Evolutionary conservation across 2,797 vertebrate species (phyloP), one percentile per base, ranked within the genome.

Genomic region (Premnoplex brunnescens): DNA sequence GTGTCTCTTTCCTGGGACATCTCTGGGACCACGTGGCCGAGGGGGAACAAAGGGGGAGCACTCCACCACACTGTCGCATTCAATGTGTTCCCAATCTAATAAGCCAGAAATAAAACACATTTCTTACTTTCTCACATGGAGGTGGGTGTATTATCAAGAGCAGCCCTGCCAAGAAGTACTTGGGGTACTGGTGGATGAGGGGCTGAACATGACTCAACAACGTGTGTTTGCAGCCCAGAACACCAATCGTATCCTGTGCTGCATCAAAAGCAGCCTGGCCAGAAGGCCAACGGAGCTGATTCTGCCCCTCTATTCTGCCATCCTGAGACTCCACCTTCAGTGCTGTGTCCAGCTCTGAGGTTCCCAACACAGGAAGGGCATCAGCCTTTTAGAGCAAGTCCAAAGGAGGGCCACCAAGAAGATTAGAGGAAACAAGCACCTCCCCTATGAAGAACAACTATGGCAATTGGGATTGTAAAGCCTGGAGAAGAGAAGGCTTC

Each of bases 131-230:
- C 2, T 27, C 28, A 62, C 23, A 32, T 44, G 14, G 21, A 49
- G 8, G 3, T 0, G 2, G 0, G 3, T 46, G 8, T 6, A 43
- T 37, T 7, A 34, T 19, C 1, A 4, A 78, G 56, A 84, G 12
- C n/a, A 59, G 18, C 6, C 34, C 44, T 59, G 15, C 15, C 32
- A 10, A 54, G 59, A 37, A 59, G 23, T 39, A 6, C 28, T 12
- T 4, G 12, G 14, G 4, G 3, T 59, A 12, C 46, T 66, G 39
- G 5, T 36, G 15, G 12, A 7, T 84, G 39, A 48, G 16, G 52
- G 21, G 30, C 4, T 72, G 44, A 8, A 14, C 2, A 1, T 14
- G 24, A 27, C 12, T 15, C 6, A 14, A 12, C n/a, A 9, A 14
- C 1, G 14, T 13, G 24, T 7, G 2, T 28, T 49, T 37, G 44